phyloP scores from a whole-genome alignment of 2,113 vertebrate species.

The Pterophyllum scalare region DNA sequence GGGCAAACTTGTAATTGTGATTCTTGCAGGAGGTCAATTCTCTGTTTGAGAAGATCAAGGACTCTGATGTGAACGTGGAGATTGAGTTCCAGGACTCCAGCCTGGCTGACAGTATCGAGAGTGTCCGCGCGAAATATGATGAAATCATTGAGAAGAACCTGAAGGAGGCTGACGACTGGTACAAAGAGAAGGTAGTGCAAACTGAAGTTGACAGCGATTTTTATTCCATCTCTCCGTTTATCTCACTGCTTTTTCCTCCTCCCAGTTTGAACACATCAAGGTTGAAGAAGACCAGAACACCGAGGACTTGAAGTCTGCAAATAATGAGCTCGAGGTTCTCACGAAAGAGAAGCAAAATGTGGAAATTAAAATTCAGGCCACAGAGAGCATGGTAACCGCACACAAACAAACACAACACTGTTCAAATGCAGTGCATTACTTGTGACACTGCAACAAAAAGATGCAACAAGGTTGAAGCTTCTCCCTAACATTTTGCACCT shows the following conservation, averaged over 20 bases:
- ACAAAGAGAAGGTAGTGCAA: constrained; percentile 74
- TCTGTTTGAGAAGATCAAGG: constrained; percentile 77
- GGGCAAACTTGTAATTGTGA: neutral
- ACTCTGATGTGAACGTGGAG: constrained; percentile 78
- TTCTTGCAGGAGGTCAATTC: constrained; percentile 71
- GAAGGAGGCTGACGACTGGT: constrained; percentile 80
- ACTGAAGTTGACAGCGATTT: neutral
- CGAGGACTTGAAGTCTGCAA: constrained; percentile 65
- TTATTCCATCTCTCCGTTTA: rapidly evolving
- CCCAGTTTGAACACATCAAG: constrained; percentile 80
- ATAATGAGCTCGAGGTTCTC: constrained; percentile 63
- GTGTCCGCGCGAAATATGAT: constrained; percentile 81
- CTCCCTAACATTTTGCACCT: neutral
- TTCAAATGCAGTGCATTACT: neutral
- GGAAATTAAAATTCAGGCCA: constrained; percentile 73
- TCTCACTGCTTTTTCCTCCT: neutral
- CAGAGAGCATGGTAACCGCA: constrained; percentile 67
- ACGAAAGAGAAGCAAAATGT: constrained; percentile 63
- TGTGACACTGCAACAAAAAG: too few species aligned
- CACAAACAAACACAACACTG: neutral
- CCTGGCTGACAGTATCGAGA: constrained; percentile 77
- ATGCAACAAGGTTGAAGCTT: neutral
- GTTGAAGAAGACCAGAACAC: constrained; percentile 71
- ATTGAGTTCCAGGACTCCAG: constrained; percentile 77
- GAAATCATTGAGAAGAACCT: constrained; percentile 80